Percentiles rank a stretch among this genome's conserved stretches.
These are phyloP conservation scores for Euzetes globulus DNA, from an alignment of 2,888 invertebrate genomes.

Conservation along the genomic window DNA sequence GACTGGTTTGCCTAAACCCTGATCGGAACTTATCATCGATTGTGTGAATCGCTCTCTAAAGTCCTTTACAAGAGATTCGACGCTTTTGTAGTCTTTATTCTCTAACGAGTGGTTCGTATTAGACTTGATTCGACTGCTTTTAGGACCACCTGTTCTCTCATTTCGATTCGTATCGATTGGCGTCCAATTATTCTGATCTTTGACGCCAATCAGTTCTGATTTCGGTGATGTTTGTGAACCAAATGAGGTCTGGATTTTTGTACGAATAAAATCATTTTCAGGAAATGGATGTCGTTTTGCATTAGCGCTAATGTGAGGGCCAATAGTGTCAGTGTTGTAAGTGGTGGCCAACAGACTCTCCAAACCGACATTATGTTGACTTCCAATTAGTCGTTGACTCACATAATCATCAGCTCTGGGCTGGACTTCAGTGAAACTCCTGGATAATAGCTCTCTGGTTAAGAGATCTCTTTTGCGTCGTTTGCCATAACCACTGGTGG, in stretches of 20 bases:
- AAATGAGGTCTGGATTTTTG: neutral
- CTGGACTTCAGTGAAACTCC: constrained; percentile 8
- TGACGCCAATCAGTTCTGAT: constrained; percentile 4
- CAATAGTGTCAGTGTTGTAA: neutral
- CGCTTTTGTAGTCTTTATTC: neutral
- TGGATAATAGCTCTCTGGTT: constrained; percentile 10
- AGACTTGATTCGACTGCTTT: neutral
- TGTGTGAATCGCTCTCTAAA: constrained; percentile 1
- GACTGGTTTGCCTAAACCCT: neutral
- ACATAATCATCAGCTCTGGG: constrained; percentile 7
- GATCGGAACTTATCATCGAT: neutral
- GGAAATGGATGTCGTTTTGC: constrained; percentile 3
- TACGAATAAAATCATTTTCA: neutral
- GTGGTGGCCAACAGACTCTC: constrained; percentile 10
- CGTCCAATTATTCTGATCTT: constrained; percentile 7
- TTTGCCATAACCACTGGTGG: constrained; percentile 23
- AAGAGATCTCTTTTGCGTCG: constrained; percentile 14
- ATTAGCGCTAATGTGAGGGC: neutral
- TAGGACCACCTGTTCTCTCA: constrained; percentile 4
- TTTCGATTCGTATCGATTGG: constrained; percentile 11
- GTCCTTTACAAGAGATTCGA: constrained; percentile 7
- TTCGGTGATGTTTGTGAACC: constrained; percentile 7
- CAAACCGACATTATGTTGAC: neutral
- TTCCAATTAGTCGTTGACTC: neutral
- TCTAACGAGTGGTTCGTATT: neutral